These are phyloP conservation scores for Galbula dea DNA, from an alignment of 2,113 vertebrate genomes.

Conservation along the genomic window DNA sequence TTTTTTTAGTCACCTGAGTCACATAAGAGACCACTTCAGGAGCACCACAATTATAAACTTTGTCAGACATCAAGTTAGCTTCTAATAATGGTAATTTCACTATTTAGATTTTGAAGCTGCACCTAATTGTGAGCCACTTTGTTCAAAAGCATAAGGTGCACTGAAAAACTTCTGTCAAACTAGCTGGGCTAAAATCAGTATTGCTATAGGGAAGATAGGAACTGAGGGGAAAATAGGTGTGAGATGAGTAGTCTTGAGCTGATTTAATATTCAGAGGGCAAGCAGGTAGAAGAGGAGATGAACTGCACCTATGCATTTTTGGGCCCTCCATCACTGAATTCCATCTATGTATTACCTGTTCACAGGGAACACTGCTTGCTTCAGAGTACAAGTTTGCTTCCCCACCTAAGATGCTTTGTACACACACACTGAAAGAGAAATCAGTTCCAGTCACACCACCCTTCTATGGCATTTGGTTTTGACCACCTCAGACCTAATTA, in stretches of 20 bases:
- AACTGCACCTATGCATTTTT: background rate
- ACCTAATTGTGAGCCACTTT: background rate
- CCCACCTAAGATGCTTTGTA: background rate
- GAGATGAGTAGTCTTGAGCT: background rate
- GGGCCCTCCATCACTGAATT: background rate
- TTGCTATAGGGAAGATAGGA: background rate
- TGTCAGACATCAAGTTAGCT: background rate
- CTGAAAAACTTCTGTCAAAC: background rate
- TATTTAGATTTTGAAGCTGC: background rate
- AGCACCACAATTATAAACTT: background rate
- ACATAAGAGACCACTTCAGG: background rate
- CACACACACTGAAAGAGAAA: background rate
- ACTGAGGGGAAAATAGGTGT: background rate
- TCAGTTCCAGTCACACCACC: background rate
- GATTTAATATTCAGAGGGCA: background rate
- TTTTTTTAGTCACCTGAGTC: background rate
- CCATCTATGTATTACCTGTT: rapidly evolving
- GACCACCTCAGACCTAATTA: background rate
- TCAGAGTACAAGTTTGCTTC: background rate
- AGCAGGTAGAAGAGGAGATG: background rate
- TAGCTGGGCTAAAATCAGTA: background rate
- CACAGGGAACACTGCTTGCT: background rate
- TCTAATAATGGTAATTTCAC: background rate
- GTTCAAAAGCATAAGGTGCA: background rate
- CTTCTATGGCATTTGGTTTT: background rate